These are phyloP conservation scores for Fringilla coelebs DNA, from an alignment of 2,797 vertebrate species.

Conservation along the genomic window DNA sequence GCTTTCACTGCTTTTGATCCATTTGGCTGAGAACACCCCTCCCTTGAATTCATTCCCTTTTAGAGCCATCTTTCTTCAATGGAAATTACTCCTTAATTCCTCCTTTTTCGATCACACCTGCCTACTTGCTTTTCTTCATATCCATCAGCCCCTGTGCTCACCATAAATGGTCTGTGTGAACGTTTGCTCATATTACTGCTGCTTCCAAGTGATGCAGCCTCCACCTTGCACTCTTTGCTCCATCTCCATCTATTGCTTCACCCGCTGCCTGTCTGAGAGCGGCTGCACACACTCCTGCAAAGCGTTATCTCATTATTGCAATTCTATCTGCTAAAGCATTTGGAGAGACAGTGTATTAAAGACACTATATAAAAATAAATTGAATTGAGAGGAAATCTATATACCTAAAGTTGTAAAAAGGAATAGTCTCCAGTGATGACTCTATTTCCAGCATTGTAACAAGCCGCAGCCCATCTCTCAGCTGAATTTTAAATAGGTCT, in stretches of 20 bases:
- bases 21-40: constrained; percentile 24
- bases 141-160: constrained; percentile 21
- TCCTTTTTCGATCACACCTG: not conserved
- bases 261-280: constrained; percentile 27
- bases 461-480: not conserved
- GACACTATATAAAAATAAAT: constrained; percentile 70
- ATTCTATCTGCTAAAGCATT: constrained; percentile 68
- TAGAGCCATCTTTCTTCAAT: not conserved
- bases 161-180: not conserved
- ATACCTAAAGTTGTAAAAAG: constrained; percentile 65
- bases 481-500: constrained; percentile 61
- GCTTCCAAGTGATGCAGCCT: constrained; percentile 29
- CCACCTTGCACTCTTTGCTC: constrained; percentile 23
- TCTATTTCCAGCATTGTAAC: constrained; percentile 52
- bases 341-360: constrained; percentile 64
- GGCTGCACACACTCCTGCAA: constrained; percentile 46
- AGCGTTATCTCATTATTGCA: constrained; percentile 68
- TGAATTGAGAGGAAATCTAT: constrained; percentile 54
- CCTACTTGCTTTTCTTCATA: constrained; percentile 1
- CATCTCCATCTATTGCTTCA: constrained; percentile 43
- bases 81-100: constrained; percentile 55
- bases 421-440: constrained; percentile 56
- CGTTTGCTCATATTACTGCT: constrained; percentile 39
- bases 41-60: not conserved
- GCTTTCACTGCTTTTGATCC: not conserved